Base-by-base conservation (phyloP, 2,113 vertebrate genomes). In the Corythoichthys intestinalis region DNA sequence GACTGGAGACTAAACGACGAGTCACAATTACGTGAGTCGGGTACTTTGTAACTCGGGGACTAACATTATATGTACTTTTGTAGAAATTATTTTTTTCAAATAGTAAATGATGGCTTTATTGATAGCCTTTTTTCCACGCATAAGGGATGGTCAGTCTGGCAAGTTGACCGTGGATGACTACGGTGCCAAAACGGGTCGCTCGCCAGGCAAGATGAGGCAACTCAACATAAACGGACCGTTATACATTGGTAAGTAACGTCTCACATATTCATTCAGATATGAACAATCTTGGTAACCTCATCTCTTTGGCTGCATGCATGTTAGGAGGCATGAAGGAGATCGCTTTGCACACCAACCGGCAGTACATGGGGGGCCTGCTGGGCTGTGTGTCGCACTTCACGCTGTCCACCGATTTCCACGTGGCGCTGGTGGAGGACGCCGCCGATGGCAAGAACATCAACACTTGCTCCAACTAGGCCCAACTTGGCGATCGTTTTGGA, bases 371-470 rank as follows among this genome's bases (percentile, higher is more conserved):
- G 28, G 97, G 97, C 20, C 88, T 99, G 49, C 92, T 98, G 77
- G 97, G 97, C 67, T 99, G 97, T 53, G 92, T 99, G 84, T 98
- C 97, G 3, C 97, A 98, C 83, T 92, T 99, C 84, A 99, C 96
- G 0, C 93, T 99, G 56, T 96, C 96, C 12, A 97, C 95, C 0
- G 96, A 98, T 84, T 97, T 94, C 79, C 96, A 98, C 83, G 73
- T 98, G 73, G 92, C 95, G 0, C 91, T 99, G 67, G 96, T 99
- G 83, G 96, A 95, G 82, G 95, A 97, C 0, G 96, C 97, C 0
- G 65, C 90, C 0, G 94, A 95, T 0, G 97, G 96, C 74, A 98
- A 97, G 89, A 99, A 99, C 92, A 98, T 99, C 90, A 96, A 98
- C 78, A 98, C 88, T 0, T 98, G 91, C 69, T 89, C 91, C 67